Percentiles rank a stretch among this genome's conserved stretches.
Conservation (phyloP, 2,797 vertebrate species). For the Pachyuromys duprasi region DNA sequence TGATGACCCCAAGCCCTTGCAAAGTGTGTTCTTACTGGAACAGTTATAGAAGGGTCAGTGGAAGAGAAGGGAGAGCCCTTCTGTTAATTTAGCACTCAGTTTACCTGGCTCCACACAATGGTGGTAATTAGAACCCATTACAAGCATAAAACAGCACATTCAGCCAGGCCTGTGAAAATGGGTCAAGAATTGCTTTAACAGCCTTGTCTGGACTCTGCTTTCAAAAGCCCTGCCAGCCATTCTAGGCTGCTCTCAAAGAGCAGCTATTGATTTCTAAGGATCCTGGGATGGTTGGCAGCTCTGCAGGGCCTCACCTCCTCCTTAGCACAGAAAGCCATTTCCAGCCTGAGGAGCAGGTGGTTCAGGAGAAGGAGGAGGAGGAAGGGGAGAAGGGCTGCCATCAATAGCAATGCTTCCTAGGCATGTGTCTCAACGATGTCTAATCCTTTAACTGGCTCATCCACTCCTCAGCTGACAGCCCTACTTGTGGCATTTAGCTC, state of each 20-base stretch:
- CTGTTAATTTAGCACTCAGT: not conserved
- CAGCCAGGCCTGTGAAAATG: slow-evolving; percentile 37
- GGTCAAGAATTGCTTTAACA: slow-evolving; percentile 57
- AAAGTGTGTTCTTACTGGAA: not conserved
- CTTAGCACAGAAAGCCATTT: not conserved
- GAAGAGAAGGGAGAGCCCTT: not conserved
- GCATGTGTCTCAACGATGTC: no score
- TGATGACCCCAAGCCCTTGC: not conserved
- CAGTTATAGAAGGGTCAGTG: not conserved
- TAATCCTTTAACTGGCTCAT: not conserved
- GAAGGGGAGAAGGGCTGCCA: not conserved
- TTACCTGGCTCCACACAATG: slow-evolving; percentile 30
- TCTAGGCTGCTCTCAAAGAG: not conserved
- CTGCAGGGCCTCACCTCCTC: accelerated
- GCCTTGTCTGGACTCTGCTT: slow-evolving; percentile 47
- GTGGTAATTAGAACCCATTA: slow-evolving; percentile 54
- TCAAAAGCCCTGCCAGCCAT: not conserved
- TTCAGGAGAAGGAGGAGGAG: no score
- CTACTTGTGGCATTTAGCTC: accelerated
- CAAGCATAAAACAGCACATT: slow-evolving; percentile 6
- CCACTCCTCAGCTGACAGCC: accelerated
- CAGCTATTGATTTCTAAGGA: not conserved
- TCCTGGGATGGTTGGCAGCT: not conserved
- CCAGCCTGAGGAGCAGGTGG: not conserved
- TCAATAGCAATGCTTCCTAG: no score